Percentiles rank a stretch among this genome's conserved stretches.
phyloP scores from a whole-genome alignment of 2,797 vertebrate genomes.

The Antennarius maculatus region DNA sequence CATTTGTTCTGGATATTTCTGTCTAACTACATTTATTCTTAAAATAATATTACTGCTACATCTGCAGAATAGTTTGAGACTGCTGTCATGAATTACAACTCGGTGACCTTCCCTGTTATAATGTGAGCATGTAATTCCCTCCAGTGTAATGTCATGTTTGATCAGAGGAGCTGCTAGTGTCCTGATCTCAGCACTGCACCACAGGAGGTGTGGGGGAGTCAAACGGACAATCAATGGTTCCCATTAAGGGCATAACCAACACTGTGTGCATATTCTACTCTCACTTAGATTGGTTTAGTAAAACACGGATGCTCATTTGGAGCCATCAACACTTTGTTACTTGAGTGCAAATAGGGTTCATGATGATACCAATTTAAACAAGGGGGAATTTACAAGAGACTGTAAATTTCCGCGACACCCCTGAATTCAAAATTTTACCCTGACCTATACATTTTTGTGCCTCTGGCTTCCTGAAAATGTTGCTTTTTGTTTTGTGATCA shows the following conservation, averaged over 20 bases:
- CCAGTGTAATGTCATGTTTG: slow-evolving; percentile 85
- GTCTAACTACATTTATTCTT: slow-evolving; percentile 66
- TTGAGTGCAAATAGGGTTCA: slow-evolving; percentile 11
- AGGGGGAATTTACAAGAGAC: not conserved
- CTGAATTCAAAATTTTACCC: slow-evolving; percentile 20
- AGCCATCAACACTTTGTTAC: not conserved
- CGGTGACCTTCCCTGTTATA: slow-evolving; percentile 83
- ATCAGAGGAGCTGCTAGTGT: slow-evolving; percentile 83
- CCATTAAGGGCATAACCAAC: slow-evolving; percentile 80
- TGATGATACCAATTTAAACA: slow-evolving; percentile 9
- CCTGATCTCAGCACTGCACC: slow-evolving; percentile 80
- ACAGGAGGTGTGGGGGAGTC: slow-evolving; percentile 75
- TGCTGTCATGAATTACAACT: slow-evolving; percentile 76
- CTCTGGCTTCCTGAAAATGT: too few relatives aligned
- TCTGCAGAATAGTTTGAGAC: slow-evolving; percentile 65
- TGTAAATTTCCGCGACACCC: too few relatives aligned
- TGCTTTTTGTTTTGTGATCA: too few relatives aligned
- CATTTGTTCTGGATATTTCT: slow-evolving; percentile 21
- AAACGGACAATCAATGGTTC: slow-evolving; percentile 81
- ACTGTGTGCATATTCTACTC: slow-evolving; percentile 76
- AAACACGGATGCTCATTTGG: slow-evolving; percentile 36
- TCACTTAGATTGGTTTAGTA: slow-evolving; percentile 50
- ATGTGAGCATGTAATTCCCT: slow-evolving; percentile 82
- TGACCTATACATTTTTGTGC: too few relatives aligned
- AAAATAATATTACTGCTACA: slow-evolving; percentile 67